phyloP scores from a whole-genome alignment of 2,888 invertebrate species.

The Diogma glabrata region DNA sequence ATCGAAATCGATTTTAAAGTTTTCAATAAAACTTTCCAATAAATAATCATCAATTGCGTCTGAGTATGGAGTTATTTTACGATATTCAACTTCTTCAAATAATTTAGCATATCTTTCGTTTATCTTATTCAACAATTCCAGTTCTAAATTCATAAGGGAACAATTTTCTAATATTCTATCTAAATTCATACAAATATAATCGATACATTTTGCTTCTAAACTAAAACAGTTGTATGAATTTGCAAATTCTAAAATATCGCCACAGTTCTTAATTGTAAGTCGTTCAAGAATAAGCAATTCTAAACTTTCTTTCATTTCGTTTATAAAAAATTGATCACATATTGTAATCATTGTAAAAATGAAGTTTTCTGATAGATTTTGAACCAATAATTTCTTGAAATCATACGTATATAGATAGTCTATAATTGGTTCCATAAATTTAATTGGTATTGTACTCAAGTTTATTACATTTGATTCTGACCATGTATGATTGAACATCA shows the following conservation, averaged over 20 bases:
- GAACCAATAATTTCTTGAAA: constrained; percentile 44
- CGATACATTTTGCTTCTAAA: constrained; percentile 59
- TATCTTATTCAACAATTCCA: constrained; percentile 49
- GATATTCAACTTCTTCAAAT: constrained; percentile 46
- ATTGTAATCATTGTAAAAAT: constrained; percentile 60
- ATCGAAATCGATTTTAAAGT: constrained; percentile 41
- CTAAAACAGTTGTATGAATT: constrained; percentile 62
- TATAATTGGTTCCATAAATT: constrained; percentile 49
- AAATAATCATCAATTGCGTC: constrained; percentile 49
- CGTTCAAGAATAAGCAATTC: constrained; percentile 52
- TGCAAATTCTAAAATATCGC: constrained; percentile 65
- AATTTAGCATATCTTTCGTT: constrained; percentile 52
- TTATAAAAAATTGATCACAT: constrained; percentile 69
- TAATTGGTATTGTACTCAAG: constrained; percentile 29
- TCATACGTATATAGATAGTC: constrained; percentile 67
- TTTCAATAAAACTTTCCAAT: constrained; percentile 33
- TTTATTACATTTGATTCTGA: constrained; percentile 28
- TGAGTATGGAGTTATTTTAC: constrained; percentile 57
- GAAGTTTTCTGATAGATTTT: constrained; percentile 55
- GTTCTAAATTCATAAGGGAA: constrained; percentile 50
- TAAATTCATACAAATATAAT: constrained; percentile 67
- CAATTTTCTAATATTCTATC: constrained; percentile 56
- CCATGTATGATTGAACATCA: constrained; percentile 74
- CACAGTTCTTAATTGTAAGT: constrained; percentile 62
- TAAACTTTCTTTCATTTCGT: constrained; percentile 57